Evolutionary conservation across 2,888 invertebrate genomes (phyloP), one percentile per base, ranked within the genome.

Genomic region (Brachyopa scutellaris): DNA sequence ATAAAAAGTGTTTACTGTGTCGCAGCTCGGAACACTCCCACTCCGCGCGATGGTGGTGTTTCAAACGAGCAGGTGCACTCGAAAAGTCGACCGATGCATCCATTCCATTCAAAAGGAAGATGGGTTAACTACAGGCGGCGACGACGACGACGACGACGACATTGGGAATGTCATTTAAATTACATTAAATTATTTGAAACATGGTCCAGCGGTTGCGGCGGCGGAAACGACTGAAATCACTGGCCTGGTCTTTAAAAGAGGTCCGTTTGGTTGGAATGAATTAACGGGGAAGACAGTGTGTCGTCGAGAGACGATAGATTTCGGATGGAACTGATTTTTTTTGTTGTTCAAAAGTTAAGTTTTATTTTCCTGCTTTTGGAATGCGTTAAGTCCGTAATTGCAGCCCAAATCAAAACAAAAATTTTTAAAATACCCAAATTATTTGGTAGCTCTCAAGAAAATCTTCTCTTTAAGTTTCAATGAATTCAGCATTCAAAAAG

Each of bases 111-210:
- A 26, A 53, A 11, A 33, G 42, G 33, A 21, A 61, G 72, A 55
- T 21, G 62, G 17, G 29, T 13, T 45, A 57, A 23, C 21, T 33
- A 49, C 49, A 23, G 72, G 64, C 61, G 49, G 62, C n/a, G n/a
- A n/a, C n/a, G n/a, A n/a, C n/a, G n/a, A 33, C 55, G 55, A 40
- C 74, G 45, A 57, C 57, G 61, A 40, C 62, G 70, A 80, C 84
- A 84, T 80, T 66, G 74, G 76, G 53, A 80, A 87, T 87, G 88
- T 87, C 87, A 88, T 88, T 88, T 88, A 88, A 88, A 88, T 88
- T 88, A 88, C 88, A 88, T 88, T 88, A 88, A 88, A 88, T 88
- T 88, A 88, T 87, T 88, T 87, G 53, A 69, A 49, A 76, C 74
- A 80, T 69, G 64, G 69, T 70, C 57, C 69, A 40, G 38, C n/a